Conservation (phyloP, 2,113 vertebrate genomes). For the Gnathonemus longibarbis region DNA sequence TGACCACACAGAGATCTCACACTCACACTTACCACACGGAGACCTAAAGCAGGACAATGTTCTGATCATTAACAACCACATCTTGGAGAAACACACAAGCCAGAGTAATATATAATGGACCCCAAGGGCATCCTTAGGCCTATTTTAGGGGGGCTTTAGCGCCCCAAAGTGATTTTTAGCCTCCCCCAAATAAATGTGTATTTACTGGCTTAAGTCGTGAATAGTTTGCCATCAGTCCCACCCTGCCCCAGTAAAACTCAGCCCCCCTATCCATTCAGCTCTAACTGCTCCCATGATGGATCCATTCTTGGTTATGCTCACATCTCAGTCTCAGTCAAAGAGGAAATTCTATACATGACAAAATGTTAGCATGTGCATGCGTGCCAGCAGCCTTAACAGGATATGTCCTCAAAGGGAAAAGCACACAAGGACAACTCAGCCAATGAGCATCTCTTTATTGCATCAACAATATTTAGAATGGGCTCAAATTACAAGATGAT, state of each 20-base stretch:
- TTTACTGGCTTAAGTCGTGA: not conserved
- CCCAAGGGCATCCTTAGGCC: not conserved
- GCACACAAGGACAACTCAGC: not conserved
- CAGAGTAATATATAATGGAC: not conserved
- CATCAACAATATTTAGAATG: not conserved
- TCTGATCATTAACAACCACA: not conserved
- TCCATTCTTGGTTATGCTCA: not conserved
- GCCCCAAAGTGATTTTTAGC: too few relatives aligned
- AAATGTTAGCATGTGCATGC: not conserved
- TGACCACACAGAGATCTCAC: not conserved
- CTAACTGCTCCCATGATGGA: not conserved
- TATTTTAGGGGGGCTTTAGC: not conserved
- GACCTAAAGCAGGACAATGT: not conserved
- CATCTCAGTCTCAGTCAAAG: not conserved
- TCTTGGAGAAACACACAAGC: not conserved
- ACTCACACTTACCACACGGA: not conserved
- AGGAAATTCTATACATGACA: not conserved
- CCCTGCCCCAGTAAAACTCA: too few relatives aligned
- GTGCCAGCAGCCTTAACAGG: not conserved
- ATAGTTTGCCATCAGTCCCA: not conserved
- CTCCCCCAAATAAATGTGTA: not conserved
- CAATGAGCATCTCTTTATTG: not conserved
- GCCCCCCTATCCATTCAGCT: not conserved
- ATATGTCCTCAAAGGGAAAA: not conserved
- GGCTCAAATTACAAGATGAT: not conserved